Evolutionary conservation across 2,113 vertebrate species (phyloP).

Genomic region (Calyptomena viridis): DNA sequence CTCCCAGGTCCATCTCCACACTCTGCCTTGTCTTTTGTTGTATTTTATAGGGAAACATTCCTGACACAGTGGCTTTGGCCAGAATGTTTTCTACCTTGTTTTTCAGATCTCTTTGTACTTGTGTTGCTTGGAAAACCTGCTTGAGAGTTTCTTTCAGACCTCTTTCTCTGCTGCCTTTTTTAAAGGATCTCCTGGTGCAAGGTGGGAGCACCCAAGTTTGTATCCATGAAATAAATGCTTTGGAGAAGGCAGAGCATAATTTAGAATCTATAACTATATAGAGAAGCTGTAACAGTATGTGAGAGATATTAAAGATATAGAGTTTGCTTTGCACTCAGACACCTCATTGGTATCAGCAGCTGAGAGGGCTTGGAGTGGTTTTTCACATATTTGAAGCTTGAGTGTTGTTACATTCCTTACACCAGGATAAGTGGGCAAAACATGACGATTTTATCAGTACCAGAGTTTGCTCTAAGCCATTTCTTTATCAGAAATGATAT

Average conservation of each 20-base stretch:
- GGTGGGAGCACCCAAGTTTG: not conserved
- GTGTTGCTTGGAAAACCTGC: not conserved
- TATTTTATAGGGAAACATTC: not conserved
- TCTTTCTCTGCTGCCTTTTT: not conserved
- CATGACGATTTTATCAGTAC: not conserved
- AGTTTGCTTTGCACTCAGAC: not conserved
- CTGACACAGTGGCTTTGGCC: not conserved
- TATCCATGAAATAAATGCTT: not conserved
- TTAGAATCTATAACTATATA: not conserved
- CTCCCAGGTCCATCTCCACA: not conserved
- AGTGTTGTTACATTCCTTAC: not conserved
- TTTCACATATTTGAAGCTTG: not conserved
- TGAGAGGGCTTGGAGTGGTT: not conserved
- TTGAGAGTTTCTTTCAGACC: not conserved
- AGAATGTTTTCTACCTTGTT: not conserved
- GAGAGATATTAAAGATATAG: not conserved
- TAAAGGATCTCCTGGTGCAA: not conserved
- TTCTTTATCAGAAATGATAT: not conserved
- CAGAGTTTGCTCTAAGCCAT: not conserved
- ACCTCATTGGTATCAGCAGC: not conserved
- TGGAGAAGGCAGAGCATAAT: not conserved
- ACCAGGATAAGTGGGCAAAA: not conserved
- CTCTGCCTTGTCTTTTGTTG: not conserved
- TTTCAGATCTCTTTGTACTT: not conserved
- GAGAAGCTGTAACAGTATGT: not conserved